phyloP scores from a whole-genome alignment of 2,113 vertebrate species.

The Eidolon helvum region DNA sequence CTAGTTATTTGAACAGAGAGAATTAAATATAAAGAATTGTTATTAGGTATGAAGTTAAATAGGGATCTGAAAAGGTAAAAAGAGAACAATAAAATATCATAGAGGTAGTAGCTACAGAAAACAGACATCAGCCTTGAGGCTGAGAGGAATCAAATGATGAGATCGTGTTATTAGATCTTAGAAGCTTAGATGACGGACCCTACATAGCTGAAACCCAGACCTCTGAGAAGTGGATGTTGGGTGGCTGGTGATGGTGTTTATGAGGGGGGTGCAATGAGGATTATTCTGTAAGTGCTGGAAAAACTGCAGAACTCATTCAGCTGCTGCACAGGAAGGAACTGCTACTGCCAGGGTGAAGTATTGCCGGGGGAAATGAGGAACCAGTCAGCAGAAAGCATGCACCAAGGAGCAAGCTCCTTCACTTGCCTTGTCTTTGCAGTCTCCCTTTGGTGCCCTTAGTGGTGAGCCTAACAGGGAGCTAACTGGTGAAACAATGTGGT shows the following conservation, averaged over 20 bases:
- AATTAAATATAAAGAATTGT: neutral
- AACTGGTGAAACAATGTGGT: neutral
- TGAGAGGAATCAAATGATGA: neutral
- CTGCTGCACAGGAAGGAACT: neutral
- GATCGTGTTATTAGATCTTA: neutral
- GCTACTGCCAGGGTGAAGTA: neutral
- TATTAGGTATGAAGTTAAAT: neutral
- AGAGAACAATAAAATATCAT: neutral
- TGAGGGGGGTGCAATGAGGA: neutral
- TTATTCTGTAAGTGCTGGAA: neutral
- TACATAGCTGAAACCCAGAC: neutral
- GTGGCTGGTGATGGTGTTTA: neutral
- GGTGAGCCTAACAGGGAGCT: neutral
- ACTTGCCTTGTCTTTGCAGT: neutral
- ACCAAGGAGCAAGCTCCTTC: neutral
- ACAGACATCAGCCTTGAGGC: neutral
- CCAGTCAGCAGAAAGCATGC: neutral
- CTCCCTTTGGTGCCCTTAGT: neutral
- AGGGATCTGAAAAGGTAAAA: neutral
- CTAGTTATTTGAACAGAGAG: constrained; percentile 3
- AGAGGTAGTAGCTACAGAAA: neutral
- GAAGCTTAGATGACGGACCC: neutral
- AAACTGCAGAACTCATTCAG: neutral
- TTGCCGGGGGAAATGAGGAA: neutral
- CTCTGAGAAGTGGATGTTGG: neutral